Evolutionary conservation across 2,888 invertebrate genomes (phyloP), one percentile per base, ranked within the genome.

Genomic region (Phasia obesa): DNA sequence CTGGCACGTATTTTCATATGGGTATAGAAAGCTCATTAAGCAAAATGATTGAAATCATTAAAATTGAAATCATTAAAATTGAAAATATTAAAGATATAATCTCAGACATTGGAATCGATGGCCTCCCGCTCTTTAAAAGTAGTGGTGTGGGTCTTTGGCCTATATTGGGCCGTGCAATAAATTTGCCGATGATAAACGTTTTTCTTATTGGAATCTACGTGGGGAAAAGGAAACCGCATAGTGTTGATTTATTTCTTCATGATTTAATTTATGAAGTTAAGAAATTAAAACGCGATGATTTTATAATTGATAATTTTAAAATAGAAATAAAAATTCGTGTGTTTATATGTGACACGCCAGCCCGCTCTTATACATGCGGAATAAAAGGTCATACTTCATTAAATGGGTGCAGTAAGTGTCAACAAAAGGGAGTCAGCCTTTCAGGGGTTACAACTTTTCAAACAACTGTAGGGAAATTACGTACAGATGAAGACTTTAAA

Each of bases 1-100:
- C 59, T n/a, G 59, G 71, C 21, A 23, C 71, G 11, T 71, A 71
- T 47, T 59, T 71, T 11, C 71, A 71, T 19, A 44, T 59, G 2
- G 71, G 71, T 6, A 49, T 57, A 35, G 59, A 71, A 49, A 59
- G 25, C 21, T 6, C 38, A 5, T 27, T 70, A 19, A 49, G 17
- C 9, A 49, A 49, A 49, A 49, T 49, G 21, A 11, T 38, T 21
- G 2, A 49, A 21, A 17, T 21, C 6, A 47, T 31, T 31, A 4
- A 31, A 31, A 4, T 5, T 31, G 31, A 31, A 31, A 31, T 31
- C 5, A 31, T 7, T 31, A 31, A 31, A 31, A 31, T 31, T 31
- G n/a, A n/a, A n/a, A n/a, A 65, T n/a, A 35, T 7, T 9, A 9
- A 49, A 19, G 0, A 65, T 19, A 27, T 64, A 27, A 53, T 7